phyloP scores from a whole-genome alignment of 2,888 invertebrate species.

The Apomyelois bistriatella region DNA sequence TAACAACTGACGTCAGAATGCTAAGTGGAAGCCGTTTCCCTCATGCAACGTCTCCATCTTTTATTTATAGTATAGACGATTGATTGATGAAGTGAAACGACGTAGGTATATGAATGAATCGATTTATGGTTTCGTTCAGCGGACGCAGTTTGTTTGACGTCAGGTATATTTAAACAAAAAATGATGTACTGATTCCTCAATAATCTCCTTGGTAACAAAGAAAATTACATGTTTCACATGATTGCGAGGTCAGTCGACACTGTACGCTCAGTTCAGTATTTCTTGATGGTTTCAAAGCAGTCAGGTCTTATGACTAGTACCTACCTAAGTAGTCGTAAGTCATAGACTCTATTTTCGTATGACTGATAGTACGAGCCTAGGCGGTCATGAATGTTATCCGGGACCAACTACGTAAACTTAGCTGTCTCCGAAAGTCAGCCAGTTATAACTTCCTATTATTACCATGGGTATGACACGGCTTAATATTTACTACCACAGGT shows the following conservation, averaged over 20 bases:
- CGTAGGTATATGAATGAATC: slow-evolving; percentile 71
- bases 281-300: too few species aligned
- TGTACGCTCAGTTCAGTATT: too few species aligned
- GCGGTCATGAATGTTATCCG: too few species aligned
- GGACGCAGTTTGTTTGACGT: slow-evolving; percentile 69
- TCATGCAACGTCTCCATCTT: slow-evolving; percentile 52
- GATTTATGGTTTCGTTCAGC: slow-evolving; percentile 62
- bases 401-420: too few species aligned
- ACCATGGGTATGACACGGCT: too few species aligned
- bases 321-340: too few species aligned
- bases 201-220: slow-evolving; percentile 15
- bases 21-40: slow-evolving; percentile 51
- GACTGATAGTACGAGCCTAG: too few species aligned
- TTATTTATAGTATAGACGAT: slow-evolving; percentile 70
- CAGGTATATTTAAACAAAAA: slow-evolving; percentile 55
- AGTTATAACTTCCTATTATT: too few species aligned
- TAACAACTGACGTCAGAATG: slow-evolving; percentile 59
- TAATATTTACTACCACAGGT: too few species aligned
- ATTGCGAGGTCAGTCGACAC: too few species aligned
- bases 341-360: too few species aligned
- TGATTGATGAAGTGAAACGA: slow-evolving; percentile 70
- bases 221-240: not conserved
- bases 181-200: slow-evolving; percentile 36
- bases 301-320: not conserved
- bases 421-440: too few species aligned